Evolutionary conservation across 2,888 invertebrate species (phyloP), one percentile per base, ranked within the genome.

Genomic region (Spatulosminthurus flaviceps): DNA sequence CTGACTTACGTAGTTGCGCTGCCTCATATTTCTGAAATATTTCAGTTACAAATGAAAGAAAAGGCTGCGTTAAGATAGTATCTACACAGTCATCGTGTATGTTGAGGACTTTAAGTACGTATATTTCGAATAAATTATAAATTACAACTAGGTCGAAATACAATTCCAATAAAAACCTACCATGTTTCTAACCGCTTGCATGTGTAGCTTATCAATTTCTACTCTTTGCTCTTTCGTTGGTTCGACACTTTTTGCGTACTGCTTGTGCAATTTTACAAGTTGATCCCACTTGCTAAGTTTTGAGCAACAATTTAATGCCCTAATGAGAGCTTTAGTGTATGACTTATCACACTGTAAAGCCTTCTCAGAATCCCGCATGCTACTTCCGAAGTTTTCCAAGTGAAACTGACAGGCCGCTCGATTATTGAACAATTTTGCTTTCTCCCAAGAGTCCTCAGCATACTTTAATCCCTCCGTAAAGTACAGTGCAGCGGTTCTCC

Each of bases 321-420:
- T 89, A 42, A 91, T 87, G 78, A 92, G 89, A 0, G 94, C 93
- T 89, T 98, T 97, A 0, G 89, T 87, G 87, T 97, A 95, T 81
- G 92, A 89, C 0, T 93, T 90, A 84, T 94, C 93, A 67, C 93
- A 90, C 86, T 91, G 91, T 26, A 96, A 86, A 0, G 97, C 95
- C 86, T 90, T 89, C 86, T 94, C 91, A 82, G 95, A 94, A 87
- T 98, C 98, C 81, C 89, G 90, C 21, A 96, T 88, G 13, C 94
- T 90, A 1, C 95, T 94, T 90, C 94, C 89, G 87, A 92, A 93
- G 87, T 95, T 95, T 88, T 95, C 92, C 41, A 98, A 87, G 87
- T 93, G 92, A 87, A 90, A 96, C 86, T 98, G 93, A 0, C 95
- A 91, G 0, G 97, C 96, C 0, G 97, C 94, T 81, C 98, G 90